Evolutionary conservation across 2,113 vertebrate genomes (phyloP).

Genomic region (Pontoporia blainvillei): DNA sequence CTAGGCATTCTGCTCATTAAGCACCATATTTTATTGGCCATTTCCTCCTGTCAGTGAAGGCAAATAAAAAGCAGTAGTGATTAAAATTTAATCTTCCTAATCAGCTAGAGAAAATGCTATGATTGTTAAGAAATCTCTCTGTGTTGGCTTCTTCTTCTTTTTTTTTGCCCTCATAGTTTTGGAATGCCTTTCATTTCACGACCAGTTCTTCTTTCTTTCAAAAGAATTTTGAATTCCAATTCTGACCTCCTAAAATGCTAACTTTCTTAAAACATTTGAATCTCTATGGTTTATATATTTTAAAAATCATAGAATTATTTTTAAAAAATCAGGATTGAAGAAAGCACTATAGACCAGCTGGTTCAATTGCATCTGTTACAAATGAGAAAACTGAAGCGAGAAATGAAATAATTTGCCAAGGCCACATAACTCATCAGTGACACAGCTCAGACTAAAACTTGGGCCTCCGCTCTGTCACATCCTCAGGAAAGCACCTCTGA

Average conservation of each 20-base stretch:
- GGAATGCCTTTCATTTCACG: constrained; percentile 36
- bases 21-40: neutral
- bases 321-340: neutral
- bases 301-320: neutral
- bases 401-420: neutral
- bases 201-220: constrained; percentile 2
- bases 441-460: neutral
- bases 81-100: constrained; percentile 7
- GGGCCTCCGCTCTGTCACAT: neutral
- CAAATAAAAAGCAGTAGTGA: neutral
- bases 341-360: neutral
- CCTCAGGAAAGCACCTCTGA: neutral
- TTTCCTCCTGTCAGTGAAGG: neutral
- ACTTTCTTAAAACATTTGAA: neutral
- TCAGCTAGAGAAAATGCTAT: neutral
- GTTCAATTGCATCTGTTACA: neutral
- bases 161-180: neutral
- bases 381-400: neutral
- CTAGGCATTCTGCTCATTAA: neutral
- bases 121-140: neutral
- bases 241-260: neutral
- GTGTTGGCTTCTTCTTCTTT: neutral
- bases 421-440: neutral
- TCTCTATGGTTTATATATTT: neutral
- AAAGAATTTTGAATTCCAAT: constrained; percentile 13